These are phyloP conservation scores for Prosapia bicincta DNA, from an alignment of 2,888 invertebrate genomes.

Conservation along the genomic window DNA sequence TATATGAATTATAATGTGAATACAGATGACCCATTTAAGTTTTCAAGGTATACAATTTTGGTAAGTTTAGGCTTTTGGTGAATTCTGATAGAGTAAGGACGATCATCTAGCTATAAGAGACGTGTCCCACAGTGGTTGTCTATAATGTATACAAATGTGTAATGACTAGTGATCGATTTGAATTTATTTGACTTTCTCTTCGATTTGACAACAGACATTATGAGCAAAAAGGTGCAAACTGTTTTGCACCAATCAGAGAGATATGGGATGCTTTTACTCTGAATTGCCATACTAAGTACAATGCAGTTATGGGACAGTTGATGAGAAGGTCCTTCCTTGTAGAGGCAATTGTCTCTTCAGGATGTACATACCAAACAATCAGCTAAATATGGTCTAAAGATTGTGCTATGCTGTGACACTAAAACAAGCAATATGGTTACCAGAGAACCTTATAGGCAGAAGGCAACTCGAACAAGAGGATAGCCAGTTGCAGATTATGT, in stretches of 20 bases:
- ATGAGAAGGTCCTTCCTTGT: constrained; percentile 6
- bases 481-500: too few relatives aligned
- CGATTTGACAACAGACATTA: constrained; percentile 5
- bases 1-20: background rate
- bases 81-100: constrained; percentile 5
- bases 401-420: background rate
- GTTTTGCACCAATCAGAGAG: constrained; percentile 14
- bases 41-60: constrained; percentile 4
- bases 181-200: constrained; percentile 5
- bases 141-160: constrained; percentile 7
- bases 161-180: too few relatives aligned
- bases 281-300: constrained; percentile 5
- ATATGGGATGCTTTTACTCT: constrained; percentile 4
- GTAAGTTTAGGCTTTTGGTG: background rate
- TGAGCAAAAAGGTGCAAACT: background rate
- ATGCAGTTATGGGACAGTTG: constrained; percentile 8
- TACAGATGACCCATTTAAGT: constrained; percentile 5
- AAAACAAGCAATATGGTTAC: too few relatives aligned
- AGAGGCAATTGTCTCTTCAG: constrained; percentile 6
- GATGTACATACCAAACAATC: constrained; percentile 13
- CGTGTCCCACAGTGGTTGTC: background rate
- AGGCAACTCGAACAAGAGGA: background rate
- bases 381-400: constrained; percentile 8
- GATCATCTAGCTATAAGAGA: constrained; percentile 9
- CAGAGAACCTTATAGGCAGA: background rate